Percentiles rank a stretch among this genome's conserved stretches.
These are phyloP conservation scores for Drosophila jambulina DNA, from an alignment of 1,140 invertebrate species.

Conservation along the genomic window DNA sequence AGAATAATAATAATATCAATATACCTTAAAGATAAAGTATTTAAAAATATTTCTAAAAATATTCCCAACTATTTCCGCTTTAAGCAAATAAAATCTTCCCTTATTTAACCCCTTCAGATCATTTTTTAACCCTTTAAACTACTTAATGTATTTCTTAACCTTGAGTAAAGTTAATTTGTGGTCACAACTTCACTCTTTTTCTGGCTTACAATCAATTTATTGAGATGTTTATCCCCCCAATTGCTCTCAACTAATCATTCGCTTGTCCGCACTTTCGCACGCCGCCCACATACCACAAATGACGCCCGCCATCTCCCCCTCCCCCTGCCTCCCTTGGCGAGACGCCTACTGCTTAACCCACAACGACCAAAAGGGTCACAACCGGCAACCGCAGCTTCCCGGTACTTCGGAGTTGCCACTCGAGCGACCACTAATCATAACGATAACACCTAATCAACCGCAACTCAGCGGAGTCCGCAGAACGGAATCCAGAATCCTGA, in stretches of 20 bases:
- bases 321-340: background rate
- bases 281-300: slow-evolving; percentile 28
- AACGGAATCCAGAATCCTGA: background rate
- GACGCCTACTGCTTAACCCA: background rate
- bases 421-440: slow-evolving; percentile 77
- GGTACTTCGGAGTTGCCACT: slow-evolving; percentile 40
- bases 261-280: slow-evolving; percentile 33
- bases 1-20: background rate
- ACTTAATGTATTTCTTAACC: background rate
- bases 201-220: slow-evolving; percentile 36
- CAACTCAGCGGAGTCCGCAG: slow-evolving; percentile 37
- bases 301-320: background rate
- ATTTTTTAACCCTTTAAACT: background rate
- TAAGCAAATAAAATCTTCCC: background rate
- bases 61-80: background rate
- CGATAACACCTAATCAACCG: slow-evolving; percentile 81
- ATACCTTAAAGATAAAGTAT: accelerated
- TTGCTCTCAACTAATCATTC: slow-evolving; percentile 41
- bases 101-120: background rate
- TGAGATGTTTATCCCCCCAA: slow-evolving; percentile 42
- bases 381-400: slow-evolving; percentile 41
- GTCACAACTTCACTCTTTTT: background rate
- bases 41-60: background rate
- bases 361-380: slow-evolving; percentile 23
- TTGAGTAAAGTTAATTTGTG: background rate